Evolutionary conservation across 2,888 invertebrate species (phyloP), one percentile per base, ranked within the genome.

Genomic region (Argyresthia albistria): DNA sequence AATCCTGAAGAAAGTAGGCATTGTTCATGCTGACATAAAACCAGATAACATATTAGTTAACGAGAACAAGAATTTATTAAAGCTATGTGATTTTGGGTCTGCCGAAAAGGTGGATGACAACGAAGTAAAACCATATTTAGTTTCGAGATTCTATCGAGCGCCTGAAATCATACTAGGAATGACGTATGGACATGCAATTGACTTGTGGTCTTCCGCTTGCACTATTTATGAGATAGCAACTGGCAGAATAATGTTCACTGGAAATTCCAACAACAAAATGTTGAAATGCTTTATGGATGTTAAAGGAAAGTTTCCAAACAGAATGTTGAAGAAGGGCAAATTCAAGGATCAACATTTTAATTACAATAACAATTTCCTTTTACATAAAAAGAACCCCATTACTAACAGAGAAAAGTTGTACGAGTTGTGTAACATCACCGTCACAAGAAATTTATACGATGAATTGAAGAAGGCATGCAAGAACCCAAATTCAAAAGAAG

Each of bases 1-100:
- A 72, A 89, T 98, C 48, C 88, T 99, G 53, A 97, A 97, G 76
- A 96, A 97, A 78, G 93, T 97, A 60, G 96, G 95, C 61, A 96
- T 99, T 62, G 87, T 99, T 52, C 99, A 99, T 89, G 98, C 98
- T 67, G 99, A 99, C 80, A 97, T 99, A 65, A 99, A 99, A 80
- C 99, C 99, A 10, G 99, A 99, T 76, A 99, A 99, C 79, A 99
- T 99, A 80, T 89, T 99, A 80, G 98, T 99, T 12, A 98, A 97
- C 87, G 98, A 99, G 78, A 97, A 94, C 72, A 99, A 99, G 83
- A 89, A 97, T 72, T 91, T 97, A 54, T 80, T 99, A 65, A 99
- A 99, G 82, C 86, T 99, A 47, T 99, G 99, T 82, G 99, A 99
- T 90, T 99, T 99, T 88, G 99, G 99, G 15, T 99, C 99, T 4